Conservation (phyloP, 2,113 vertebrate species). For the Nothobranchius kuhntae region DNA sequence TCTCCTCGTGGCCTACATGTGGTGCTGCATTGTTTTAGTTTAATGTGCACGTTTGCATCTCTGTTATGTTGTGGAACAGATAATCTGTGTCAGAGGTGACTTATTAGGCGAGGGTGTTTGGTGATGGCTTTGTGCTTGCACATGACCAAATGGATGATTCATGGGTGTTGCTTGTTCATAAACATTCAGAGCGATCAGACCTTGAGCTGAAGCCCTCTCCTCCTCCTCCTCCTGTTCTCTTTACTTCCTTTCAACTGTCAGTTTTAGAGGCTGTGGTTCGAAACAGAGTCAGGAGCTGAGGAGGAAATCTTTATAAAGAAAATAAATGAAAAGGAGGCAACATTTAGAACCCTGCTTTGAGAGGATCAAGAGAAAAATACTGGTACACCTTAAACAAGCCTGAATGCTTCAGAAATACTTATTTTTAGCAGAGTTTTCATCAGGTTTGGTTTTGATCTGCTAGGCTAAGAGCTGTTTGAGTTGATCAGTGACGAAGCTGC, state of each 20-base stretch:
- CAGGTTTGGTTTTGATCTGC: too few species aligned
- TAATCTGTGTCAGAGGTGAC: neutral
- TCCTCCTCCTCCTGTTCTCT: conserved; percentile 24
- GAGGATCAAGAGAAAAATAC: neutral
- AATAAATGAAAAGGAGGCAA: conserved; percentile 19
- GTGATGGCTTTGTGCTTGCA: conserved; percentile 31
- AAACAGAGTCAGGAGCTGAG: conserved; percentile 17
- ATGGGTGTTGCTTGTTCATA: conserved; percentile 18
- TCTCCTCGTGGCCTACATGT: too few species aligned
- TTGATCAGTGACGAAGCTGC: neutral
- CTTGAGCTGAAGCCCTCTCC: conserved; percentile 38
- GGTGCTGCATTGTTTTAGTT: too few species aligned
- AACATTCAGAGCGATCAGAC: conserved; percentile 44
- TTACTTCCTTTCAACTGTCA: conserved; percentile 41
- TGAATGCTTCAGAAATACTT: neutral
- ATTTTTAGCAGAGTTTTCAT: too few species aligned
- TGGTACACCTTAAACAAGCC: neutral
- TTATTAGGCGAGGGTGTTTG: conserved; percentile 10
- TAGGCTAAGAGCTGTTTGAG: neutral
- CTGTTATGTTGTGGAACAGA: too few species aligned
- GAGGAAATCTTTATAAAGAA: conserved; percentile 10
- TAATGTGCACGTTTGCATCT: too few species aligned
- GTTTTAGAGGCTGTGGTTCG: conserved; percentile 18
- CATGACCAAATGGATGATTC: conserved; percentile 25
- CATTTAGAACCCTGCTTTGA: neutral